These are phyloP conservation scores for Operophtera brumata DNA, from an alignment of 2,888 invertebrate species.

Conservation along the genomic window DNA sequence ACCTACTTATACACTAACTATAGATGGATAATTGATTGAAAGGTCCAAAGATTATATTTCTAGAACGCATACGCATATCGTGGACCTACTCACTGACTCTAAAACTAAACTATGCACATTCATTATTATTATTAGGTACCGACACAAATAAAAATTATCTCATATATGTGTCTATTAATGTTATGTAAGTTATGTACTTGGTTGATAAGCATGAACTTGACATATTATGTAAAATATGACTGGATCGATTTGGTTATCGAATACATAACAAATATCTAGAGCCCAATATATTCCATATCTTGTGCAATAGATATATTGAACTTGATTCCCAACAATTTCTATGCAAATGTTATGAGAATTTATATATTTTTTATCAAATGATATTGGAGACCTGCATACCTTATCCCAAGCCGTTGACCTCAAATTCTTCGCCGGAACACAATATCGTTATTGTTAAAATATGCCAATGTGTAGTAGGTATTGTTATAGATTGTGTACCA, in stretches of 20 bases:
- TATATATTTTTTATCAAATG: conserved; percentile 18
- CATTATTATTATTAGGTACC: not conserved
- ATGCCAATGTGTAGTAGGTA: conserved; percentile 5
- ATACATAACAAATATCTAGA: not conserved
- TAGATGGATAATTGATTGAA: no score
- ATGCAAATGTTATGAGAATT: conserved; percentile 21
- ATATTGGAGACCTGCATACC: conserved; percentile 2
- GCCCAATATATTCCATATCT: not conserved
- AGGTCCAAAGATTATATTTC: no score
- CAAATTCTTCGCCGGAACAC: not conserved
- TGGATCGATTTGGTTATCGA: conserved; percentile 4
- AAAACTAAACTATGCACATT: no score
- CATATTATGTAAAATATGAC: conserved; percentile 5
- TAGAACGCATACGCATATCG: no score
- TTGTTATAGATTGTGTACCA: not conserved
- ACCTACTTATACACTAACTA: no score
- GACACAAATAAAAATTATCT: not conserved
- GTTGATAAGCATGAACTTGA: conserved; percentile 16
- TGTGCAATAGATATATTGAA: not conserved
- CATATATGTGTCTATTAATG: not conserved
- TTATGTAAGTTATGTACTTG: not conserved
- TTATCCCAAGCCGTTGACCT: conserved; percentile 13
- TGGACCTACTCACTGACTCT: no score
- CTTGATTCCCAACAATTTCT: conserved; percentile 8
- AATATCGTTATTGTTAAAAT: conserved; percentile 6